A percentile compares a stretch with the other conserved stretches of the same genome.
Evolutionary conservation across 2,797 vertebrate genomes (phyloP).

Genomic region (Monodelphis domestica): DNA sequence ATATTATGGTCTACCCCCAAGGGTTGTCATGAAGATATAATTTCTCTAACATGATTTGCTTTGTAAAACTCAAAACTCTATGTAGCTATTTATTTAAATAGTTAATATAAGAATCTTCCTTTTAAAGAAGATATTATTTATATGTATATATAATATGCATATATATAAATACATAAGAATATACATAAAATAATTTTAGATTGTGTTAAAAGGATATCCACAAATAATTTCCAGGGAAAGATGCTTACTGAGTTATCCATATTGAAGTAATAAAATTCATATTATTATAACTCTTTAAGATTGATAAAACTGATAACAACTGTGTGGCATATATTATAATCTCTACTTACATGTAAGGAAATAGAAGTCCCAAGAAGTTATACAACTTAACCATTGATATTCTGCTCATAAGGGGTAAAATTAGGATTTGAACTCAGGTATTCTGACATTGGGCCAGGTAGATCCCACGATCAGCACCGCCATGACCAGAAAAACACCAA

Average conservation of each 20-base stretch:
- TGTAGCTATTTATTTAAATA: too few relatives aligned
- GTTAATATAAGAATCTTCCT: not conserved
- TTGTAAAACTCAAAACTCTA: not conserved
- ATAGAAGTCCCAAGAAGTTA: not conserved
- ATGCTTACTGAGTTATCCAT: not conserved
- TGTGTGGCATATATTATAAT: not conserved
- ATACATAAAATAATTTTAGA: not conserved
- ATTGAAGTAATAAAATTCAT: not conserved
- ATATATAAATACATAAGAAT: too few relatives aligned
- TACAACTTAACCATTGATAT: not conserved
- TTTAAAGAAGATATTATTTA: too few relatives aligned
- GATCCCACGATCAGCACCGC: not conserved
- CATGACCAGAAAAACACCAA: not conserved
- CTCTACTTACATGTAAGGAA: not conserved
- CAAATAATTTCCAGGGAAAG: not conserved
- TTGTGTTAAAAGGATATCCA: not conserved
- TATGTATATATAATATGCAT: too few relatives aligned
- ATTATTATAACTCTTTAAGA: not conserved
- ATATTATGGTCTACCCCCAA: not conserved
- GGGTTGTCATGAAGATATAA: not conserved
- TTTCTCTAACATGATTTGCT: not conserved
- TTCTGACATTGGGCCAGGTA: not conserved
- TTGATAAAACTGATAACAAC: not conserved
- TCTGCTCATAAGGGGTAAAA: not conserved
- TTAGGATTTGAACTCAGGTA: not conserved